A percentile compares a stretch with the other conserved stretches of the same genome.
These are phyloP conservation scores for Sphaerophoria rueppellii DNA, from an alignment of 2,888 invertebrate species.

Conservation along the genomic window DNA sequence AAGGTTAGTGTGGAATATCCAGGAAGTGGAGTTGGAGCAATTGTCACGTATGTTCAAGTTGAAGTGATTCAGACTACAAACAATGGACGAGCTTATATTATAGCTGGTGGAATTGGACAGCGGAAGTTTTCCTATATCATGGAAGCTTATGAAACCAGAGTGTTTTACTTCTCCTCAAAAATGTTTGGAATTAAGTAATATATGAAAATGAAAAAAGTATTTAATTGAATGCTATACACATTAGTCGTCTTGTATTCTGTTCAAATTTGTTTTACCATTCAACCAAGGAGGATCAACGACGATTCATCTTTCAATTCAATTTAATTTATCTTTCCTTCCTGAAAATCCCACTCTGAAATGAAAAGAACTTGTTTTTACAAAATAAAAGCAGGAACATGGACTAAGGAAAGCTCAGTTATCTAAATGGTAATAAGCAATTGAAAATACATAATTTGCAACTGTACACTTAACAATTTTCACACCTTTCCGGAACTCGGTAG, in stretches of 20 bases:
- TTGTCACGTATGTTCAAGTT: too few species aligned
- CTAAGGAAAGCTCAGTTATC: slow-evolving; percentile 53
- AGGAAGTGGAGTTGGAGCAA: too few species aligned
- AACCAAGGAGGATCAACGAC: slow-evolving; percentile 16
- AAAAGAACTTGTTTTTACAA: not conserved
- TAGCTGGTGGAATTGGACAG: too few species aligned
- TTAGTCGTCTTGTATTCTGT: not conserved
- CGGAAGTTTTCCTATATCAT: too few species aligned
- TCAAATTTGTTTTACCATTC: slow-evolving; percentile 2
- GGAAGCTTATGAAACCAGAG: too few species aligned
- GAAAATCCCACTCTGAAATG: slow-evolving; percentile 1
- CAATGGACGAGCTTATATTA: too few species aligned
- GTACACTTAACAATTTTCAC: slow-evolving; percentile 68
- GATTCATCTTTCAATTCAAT: slow-evolving; percentile 59
- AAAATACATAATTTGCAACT: slow-evolving; percentile 70
- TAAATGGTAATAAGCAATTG: slow-evolving; percentile 73
- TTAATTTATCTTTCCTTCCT: slow-evolving; percentile 44
- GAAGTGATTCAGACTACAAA: too few species aligned
- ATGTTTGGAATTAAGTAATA: too few species aligned
- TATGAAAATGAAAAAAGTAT: too few species aligned
- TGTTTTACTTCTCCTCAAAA: too few species aligned
- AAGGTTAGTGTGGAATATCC: too few species aligned
- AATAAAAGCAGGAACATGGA: slow-evolving; percentile 13
- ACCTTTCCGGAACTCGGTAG: slow-evolving; percentile 62
- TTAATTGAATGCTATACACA: too few species aligned